These are phyloP conservation scores for Heteromyza rotundicornis DNA, from an alignment of 2,888 invertebrate genomes.

Conservation along the genomic window DNA sequence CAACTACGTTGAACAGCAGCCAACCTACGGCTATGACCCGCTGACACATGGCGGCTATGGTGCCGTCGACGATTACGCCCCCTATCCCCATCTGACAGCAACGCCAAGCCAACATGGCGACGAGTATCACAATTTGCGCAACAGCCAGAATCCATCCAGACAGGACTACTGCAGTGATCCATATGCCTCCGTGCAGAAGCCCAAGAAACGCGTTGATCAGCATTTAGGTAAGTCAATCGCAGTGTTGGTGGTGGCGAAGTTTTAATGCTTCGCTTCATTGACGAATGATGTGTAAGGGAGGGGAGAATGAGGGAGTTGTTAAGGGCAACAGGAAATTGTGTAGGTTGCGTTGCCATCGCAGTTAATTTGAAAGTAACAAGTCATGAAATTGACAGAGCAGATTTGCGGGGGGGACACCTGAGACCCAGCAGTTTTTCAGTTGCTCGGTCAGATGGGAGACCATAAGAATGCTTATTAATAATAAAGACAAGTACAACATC, in stretches of 20 bases:
- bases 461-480: neutral
- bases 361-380: too few relatives aligned
- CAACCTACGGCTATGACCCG: constrained; percentile 79
- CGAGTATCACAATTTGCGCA: constrained; percentile 74
- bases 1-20: constrained; percentile 71
- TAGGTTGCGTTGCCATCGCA: too few relatives aligned
- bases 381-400: too few relatives aligned
- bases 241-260: too few relatives aligned
- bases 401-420: neutral
- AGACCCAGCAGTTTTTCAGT: neutral
- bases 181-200: constrained; percentile 88
- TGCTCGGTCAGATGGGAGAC: neutral
- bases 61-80: constrained; percentile 82
- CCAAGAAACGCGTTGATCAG: constrained; percentile 85
- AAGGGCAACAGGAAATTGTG: too few relatives aligned
- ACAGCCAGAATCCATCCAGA: constrained; percentile 81
- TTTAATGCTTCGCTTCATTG: too few relatives aligned
- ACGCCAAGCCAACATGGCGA: constrained; percentile 72
- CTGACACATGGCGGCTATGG: constrained; percentile 83
- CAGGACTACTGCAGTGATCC: constrained; percentile 89
- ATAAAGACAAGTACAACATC: neutral
- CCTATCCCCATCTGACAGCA: constrained; percentile 78
- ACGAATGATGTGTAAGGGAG: too few relatives aligned
- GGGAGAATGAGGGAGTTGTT: too few relatives aligned
- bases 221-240: constrained; percentile 83